These are phyloP conservation scores for Limulus polyphemus DNA, from an alignment of 2,888 invertebrate genomes.

Conservation along the genomic window DNA sequence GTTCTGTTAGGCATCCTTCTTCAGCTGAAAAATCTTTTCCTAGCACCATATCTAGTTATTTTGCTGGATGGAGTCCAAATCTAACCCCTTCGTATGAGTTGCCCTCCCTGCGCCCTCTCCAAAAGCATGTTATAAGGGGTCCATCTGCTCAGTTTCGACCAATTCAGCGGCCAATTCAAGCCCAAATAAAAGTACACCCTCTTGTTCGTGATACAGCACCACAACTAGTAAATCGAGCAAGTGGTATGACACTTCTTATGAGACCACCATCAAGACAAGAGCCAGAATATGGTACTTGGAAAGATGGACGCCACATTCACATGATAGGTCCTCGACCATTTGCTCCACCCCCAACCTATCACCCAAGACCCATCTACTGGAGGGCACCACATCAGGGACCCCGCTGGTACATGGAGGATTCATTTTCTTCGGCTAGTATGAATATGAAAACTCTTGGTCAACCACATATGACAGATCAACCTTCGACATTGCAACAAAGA, in stretches of 20 bases:
- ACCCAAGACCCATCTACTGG: no score
- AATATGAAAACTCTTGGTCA: constrained; percentile 20
- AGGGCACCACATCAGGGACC: neutral
- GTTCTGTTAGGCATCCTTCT: constrained; percentile 68
- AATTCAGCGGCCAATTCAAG: constrained; percentile 16
- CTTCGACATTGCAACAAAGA: constrained; percentile 10
- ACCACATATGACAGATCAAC: constrained; percentile 16
- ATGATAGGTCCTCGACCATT: neutral
- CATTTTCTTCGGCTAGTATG: neutral
- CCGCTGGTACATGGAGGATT: neutral
- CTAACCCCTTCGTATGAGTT: constrained; percentile 43
- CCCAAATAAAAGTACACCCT: constrained; percentile 4
- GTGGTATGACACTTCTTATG: neutral
- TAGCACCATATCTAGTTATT: constrained; percentile 38
- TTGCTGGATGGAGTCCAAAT: constrained; percentile 27
- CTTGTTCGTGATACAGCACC: constrained; percentile 4
- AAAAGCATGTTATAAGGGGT: constrained; percentile 31
- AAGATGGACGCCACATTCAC: constrained; percentile 6
- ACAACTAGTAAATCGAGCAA: neutral
- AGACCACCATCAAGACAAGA: neutral
- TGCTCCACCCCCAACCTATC: neutral
- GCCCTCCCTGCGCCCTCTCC: constrained; percentile 54
- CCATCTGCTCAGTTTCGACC: constrained; percentile 15
- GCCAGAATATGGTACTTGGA: constrained; percentile 1
- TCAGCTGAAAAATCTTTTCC: constrained; percentile 63